These are phyloP conservation scores for Laupala kohalensis DNA, from an alignment of 1,140 invertebrate genomes.

Conservation along the genomic window DNA sequence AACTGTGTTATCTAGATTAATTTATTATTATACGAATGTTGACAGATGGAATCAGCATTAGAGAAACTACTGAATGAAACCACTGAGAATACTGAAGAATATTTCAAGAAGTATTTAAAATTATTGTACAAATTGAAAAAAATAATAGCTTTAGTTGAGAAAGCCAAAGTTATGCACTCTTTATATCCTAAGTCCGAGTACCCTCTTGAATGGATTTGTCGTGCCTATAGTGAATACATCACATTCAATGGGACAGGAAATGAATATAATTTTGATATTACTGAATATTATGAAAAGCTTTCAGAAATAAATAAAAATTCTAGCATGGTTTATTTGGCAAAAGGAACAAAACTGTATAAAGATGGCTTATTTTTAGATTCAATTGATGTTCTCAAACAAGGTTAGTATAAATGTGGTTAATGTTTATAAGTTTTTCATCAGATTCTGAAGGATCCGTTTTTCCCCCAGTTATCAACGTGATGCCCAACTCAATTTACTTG, in stretches of 20 bases:
- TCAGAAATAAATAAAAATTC: constrained; percentile 37
- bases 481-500: constrained; percentile 27
- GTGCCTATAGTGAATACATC: constrained; percentile 36
- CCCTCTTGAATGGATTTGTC: constrained; percentile 46
- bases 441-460: background rate
- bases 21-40: background rate
- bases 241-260: constrained; percentile 27
- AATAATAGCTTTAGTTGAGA: constrained; percentile 28
- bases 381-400: constrained; percentile 31
- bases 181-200: constrained; percentile 33
- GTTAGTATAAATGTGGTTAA: constrained; percentile 14
- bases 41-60: constrained; percentile 7
- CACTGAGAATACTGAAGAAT: constrained; percentile 15
- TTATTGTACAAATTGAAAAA: constrained; percentile 36
- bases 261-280: constrained; percentile 30
- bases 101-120: constrained; percentile 40
- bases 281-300: constrained; percentile 31
- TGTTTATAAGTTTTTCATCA: too few relatives aligned
- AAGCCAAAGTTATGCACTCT: constrained; percentile 34
- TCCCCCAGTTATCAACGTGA: constrained; percentile 21
- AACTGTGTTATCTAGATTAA: background rate
- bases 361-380: constrained; percentile 37
- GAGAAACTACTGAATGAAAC: constrained; percentile 4
- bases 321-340: constrained; percentile 41
- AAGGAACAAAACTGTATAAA: constrained; percentile 38